Evolutionary conservation across 2,888 invertebrate genomes (phyloP).

Genomic region (Amphipyra tragopoginis): DNA sequence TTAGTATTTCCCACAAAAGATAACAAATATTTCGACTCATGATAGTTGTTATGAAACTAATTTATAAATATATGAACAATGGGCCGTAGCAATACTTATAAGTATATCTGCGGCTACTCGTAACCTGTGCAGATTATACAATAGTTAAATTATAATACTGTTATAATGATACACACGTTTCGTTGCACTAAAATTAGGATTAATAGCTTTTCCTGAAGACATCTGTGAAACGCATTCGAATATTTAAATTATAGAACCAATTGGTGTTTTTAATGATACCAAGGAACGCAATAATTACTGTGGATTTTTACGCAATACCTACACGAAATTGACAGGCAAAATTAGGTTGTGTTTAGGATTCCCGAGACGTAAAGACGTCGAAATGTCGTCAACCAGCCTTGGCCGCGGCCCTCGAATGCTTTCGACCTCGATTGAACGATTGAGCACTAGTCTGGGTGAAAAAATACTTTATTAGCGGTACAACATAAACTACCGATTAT

Average conservation of each 20-base stretch:
- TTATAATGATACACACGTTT: slow-evolving; percentile 16
- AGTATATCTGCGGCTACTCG: slow-evolving; percentile 53
- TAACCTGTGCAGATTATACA: slow-evolving; percentile 45
- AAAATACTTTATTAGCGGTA: slow-evolving; percentile 34
- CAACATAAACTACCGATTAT: slow-evolving; percentile 9
- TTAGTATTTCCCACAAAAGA: slow-evolving; percentile 7
- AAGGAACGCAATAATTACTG: too few species aligned
- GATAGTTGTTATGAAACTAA: slow-evolving; percentile 44
- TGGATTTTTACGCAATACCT: too few species aligned
- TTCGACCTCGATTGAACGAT: slow-evolving; percentile 56
- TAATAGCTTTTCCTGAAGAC: background rate
- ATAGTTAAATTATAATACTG: slow-evolving; percentile 43
- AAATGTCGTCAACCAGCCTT: slow-evolving; percentile 63
- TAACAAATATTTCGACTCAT: slow-evolving; percentile 11
- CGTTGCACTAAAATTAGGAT: slow-evolving; percentile 16
- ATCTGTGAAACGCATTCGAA: too few species aligned
- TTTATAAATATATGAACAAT: slow-evolving; percentile 74
- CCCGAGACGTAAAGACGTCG: slow-evolving; percentile 48
- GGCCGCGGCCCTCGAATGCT: slow-evolving; percentile 57
- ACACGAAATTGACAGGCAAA: slow-evolving; percentile 4
- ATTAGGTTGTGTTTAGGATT: slow-evolving; percentile 52
- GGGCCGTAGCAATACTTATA: slow-evolving; percentile 69
- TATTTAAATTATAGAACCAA: background rate
- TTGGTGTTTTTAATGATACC: too few species aligned
- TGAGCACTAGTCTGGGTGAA: slow-evolving; percentile 40